A percentile compares a stretch with the other conserved stretches of the same genome.
These are phyloP conservation scores for Zapornia atra DNA, from an alignment of 2,113 vertebrate genomes.

Conservation along the genomic window DNA sequence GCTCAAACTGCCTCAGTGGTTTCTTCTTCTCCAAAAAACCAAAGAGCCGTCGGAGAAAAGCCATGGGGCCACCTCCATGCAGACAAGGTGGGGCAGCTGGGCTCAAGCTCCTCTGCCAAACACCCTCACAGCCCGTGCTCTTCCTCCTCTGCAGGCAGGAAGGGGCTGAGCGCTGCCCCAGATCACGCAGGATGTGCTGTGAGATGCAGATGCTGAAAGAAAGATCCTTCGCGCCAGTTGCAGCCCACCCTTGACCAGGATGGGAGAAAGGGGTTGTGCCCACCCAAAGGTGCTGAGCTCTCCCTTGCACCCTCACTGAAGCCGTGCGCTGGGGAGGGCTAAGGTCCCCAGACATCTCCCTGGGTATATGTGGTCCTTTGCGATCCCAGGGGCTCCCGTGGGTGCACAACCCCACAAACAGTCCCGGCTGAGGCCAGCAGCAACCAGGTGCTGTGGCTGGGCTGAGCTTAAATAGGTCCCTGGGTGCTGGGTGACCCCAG, in stretches of 20 bases:
- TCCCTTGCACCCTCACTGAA: not conserved
- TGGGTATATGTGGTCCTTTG: not conserved
- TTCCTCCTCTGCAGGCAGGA: not conserved
- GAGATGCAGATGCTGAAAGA: not conserved
- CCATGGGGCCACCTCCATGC: conserved; percentile 28
- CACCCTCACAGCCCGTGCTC: not conserved
- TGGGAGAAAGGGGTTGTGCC: no score
- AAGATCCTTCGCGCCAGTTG: accelerated
- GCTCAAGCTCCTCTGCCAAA: not conserved
- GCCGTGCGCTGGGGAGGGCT: not conserved
- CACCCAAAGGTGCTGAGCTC: not conserved
- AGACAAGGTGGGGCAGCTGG: accelerated
- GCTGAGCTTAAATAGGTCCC: not conserved
- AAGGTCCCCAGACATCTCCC: no score
- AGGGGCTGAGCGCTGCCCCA: not conserved
- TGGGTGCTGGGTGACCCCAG: not conserved
- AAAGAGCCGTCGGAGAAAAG: conserved; percentile 71
- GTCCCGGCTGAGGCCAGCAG: not conserved
- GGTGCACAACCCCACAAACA: not conserved
- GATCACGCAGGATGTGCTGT: not conserved
- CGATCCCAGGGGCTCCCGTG: accelerated
- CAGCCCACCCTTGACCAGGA: not conserved
- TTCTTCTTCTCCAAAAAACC: conserved; percentile 65
- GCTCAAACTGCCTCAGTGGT: not conserved
- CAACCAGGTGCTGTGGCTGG: accelerated